Evolutionary conservation across 2,888 invertebrate species (phyloP), one percentile per base, ranked within the genome.

Genomic region (Archips crataeganus): DNA sequence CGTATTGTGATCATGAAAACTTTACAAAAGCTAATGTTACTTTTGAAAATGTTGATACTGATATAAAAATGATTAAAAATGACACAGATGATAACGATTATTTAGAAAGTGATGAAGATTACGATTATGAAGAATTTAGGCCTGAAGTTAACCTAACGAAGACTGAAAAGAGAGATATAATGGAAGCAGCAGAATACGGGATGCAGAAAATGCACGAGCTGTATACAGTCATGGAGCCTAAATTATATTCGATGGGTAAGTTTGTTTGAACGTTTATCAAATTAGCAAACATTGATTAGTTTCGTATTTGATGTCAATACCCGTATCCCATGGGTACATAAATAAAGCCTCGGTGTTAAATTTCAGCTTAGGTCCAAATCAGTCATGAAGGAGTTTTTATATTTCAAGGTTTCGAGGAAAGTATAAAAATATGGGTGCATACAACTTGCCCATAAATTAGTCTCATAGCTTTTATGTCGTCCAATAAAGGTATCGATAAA

Each of bases 221-320:
- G 32, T 95, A 96, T 79, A 92, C 95, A 47, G 93, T 96, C 70
- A 94, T 96, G 80, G 97, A 97, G 82, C 97, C 97, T 0, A 94
- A 95, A 77, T 91, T 97, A 23, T 97, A 96, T 87, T 95, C 95
- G 57, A 95, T 96, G 95, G 97, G 97, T 97, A 83, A 94, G 95
- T 69, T 62, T 15, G 15, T 11, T 42, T 47, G 49, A 39, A 39
- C 39, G 39, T 23, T 23, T 23, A 23, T 23, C 23, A 23, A 23
- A 23, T 23, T 23, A 23, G 23, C 23, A 23, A 23, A 23, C 23
- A 23, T 23, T n/a, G n/a, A n/a, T 23, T 23, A 23, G 23, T 23
- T 23, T 23, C 23, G 23, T 23, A 23, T 23, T 23, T 23, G 23
- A 1, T 23, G 23, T 23, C 23, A 23, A 23, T 23, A 23, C 23